Evolutionary conservation across 1,140 invertebrate species (phyloP).

Genomic region (Bathynomus jamesi): DNA sequence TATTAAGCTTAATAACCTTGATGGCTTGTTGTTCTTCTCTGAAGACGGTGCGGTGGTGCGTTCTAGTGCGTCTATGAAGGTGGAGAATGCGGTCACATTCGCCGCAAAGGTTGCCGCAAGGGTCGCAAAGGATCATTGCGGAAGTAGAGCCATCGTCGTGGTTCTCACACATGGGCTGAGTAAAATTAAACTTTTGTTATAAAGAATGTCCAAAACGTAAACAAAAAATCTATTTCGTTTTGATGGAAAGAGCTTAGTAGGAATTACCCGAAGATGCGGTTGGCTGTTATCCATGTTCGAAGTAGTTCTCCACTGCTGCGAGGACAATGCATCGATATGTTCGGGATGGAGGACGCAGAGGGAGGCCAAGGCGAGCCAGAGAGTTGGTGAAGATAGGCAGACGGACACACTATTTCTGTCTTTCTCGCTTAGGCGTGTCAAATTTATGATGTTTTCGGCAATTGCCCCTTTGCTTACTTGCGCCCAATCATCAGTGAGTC

Average conservation of each 20-base stretch:
- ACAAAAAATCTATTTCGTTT: no score
- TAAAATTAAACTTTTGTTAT: conserved; percentile 26
- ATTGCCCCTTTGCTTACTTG: conserved; percentile 80
- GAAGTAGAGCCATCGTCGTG: conserved; percentile 93
- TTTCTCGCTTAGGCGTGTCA: conserved; percentile 70
- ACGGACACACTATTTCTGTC: conserved; percentile 58
- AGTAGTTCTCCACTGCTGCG: conserved; percentile 58
- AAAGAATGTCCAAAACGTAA: no score
- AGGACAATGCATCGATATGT: conserved; percentile 75
- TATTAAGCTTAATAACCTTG: conserved; percentile 39
- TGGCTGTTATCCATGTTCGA: conserved; percentile 42
- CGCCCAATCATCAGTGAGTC: conserved; percentile 77
- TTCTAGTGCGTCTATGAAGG: conserved; percentile 74
- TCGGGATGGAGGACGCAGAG: conserved; percentile 85
- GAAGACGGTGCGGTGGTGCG: conserved; percentile 75
- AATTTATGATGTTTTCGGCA: conserved; percentile 75
- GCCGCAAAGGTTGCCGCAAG: conserved; percentile 84
- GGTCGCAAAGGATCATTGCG: conserved; percentile 82
- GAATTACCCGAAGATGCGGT: conserved; percentile 53
- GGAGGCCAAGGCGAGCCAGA: conserved; percentile 89
- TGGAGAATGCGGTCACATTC: conserved; percentile 94
- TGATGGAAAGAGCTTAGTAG: no score
- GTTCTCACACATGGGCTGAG: conserved; percentile 78
- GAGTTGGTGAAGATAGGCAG: conserved; percentile 69
- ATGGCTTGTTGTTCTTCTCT: conserved; percentile 93